A percentile compares a stretch with the other conserved stretches of the same genome.
phyloP scores from a whole-genome alignment of 2,113 vertebrate genomes.

The Dascyllus trimaculatus region DNA sequence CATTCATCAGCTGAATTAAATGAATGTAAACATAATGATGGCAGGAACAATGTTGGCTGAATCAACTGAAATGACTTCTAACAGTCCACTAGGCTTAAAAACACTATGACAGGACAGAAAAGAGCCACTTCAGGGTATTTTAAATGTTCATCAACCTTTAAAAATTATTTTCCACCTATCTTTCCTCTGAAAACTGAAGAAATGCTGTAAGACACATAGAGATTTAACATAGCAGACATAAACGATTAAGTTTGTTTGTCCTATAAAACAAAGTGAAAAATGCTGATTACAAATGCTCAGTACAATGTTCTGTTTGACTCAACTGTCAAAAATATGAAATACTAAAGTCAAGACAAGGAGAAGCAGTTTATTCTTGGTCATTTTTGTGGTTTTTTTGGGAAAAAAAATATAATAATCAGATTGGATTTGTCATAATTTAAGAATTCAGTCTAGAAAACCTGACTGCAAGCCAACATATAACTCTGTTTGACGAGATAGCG shows the following conservation, averaged over 20 bases:
- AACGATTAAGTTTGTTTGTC: not conserved
- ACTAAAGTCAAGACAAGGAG: too few relatives aligned
- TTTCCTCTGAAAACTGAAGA: not conserved
- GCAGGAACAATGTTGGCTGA: not conserved
- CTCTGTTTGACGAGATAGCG: not conserved
- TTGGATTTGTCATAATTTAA: not conserved
- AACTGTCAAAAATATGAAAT: too few relatives aligned
- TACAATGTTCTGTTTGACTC: too few relatives aligned
- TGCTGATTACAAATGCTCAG: too few relatives aligned
- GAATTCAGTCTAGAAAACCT: not conserved
- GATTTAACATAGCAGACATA: not conserved
- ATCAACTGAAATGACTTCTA: conserved; percentile 8
- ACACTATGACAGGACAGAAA: not conserved
- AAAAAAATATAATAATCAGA: too few relatives aligned
- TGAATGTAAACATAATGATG: not conserved
- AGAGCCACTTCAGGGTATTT: not conserved
- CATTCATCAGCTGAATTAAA: not conserved
- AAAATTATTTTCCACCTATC: rapidly evolving
- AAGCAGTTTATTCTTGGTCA: too few relatives aligned
- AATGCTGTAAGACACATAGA: not conserved
- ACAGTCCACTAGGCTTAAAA: conserved; percentile 12
- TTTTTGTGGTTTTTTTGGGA: too few relatives aligned
- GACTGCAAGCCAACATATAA: not conserved
- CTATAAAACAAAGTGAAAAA: too few relatives aligned
- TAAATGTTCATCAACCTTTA: not conserved